Evolutionary conservation across 2,113 vertebrate genomes (phyloP), one percentile per base, ranked within the genome.

Genomic region (Dinomys branickii): DNA sequence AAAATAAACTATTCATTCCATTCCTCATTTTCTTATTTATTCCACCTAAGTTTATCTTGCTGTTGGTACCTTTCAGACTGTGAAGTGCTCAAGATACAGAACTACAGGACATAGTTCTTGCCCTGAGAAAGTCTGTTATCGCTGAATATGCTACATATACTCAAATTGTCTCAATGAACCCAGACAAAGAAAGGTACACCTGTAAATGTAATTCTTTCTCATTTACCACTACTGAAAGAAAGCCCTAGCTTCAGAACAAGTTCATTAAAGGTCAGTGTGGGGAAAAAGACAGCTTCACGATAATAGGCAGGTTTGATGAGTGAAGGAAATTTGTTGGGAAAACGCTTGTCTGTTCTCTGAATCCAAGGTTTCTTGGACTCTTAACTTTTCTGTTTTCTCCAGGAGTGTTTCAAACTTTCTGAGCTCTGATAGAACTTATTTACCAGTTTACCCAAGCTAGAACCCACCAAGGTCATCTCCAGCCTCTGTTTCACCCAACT

Each of bases 31-130:
- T 81, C 20, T 80, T 69, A 50, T 63, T 86, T 33, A 90, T 67
- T 93, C 20, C 59, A 47, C 13, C 20, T 88, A 71, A 59, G 54
- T 81, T 90, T 88, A 52, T 47, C 58, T 20, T 85, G 8, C 22
- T 38, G 5, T 88, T 87, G 58, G 35, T 80, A 30, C 33, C 4
- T 94, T 96, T 89, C 52, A 95, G 81, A 85, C 90, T 73, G 7
- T 13, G 52, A 85, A 22, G 19, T 92, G 4, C 22, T 89, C 30
- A 50, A 84, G 38, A 90, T 65, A 80, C 3, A 87, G 16, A 94
- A 73, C 87, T 61, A 13, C 3, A 84, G 78, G 63, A 85, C 22
- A 63, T 69, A 26, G 33, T 56, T 35, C 61, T 77, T 86, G 26
- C 11, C 38, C 17, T 12, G 11, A 78, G 94, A 59, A 85, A 59